Evolutionary conservation across 2,113 vertebrate species (phyloP).

Genomic region (Odocoileus hemionus): DNA sequence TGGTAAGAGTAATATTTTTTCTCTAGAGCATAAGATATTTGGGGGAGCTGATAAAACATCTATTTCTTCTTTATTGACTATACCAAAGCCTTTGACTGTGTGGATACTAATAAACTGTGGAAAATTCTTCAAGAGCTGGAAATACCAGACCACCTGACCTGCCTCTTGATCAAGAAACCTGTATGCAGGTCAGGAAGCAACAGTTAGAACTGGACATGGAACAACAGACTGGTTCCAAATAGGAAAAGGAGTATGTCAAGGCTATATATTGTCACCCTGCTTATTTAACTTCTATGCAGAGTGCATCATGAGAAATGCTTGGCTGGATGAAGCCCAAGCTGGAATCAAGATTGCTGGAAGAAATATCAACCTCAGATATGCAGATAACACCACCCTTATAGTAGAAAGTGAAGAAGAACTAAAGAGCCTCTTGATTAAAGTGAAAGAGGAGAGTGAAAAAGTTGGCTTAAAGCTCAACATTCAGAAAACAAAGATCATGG

Average conservation of each 20-base stretch:
- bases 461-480: neutral
- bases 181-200: neutral
- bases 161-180: neutral
- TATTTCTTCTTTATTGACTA: neutral
- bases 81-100: neutral
- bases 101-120: neutral
- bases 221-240: neutral
- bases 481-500: neutral
- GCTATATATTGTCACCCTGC: neutral
- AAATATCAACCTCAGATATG: neutral
- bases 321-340: neutral
- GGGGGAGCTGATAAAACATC: neutral
- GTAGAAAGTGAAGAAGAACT: neutral
- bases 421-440: neutral
- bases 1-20: neutral
- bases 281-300: neutral
- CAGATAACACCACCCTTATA: neutral
- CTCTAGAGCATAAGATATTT: neutral
- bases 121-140: neutral
- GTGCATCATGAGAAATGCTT: neutral
- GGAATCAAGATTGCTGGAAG: neutral
- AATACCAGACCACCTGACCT: neutral
- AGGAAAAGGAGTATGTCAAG: accelerated
- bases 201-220: neutral
- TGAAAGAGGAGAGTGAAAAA: neutral